A percentile compares a stretch with the other conserved stretches of the same genome.
Conservation (phyloP, 2,113 vertebrate species). For the Junco hyemalis region DNA sequence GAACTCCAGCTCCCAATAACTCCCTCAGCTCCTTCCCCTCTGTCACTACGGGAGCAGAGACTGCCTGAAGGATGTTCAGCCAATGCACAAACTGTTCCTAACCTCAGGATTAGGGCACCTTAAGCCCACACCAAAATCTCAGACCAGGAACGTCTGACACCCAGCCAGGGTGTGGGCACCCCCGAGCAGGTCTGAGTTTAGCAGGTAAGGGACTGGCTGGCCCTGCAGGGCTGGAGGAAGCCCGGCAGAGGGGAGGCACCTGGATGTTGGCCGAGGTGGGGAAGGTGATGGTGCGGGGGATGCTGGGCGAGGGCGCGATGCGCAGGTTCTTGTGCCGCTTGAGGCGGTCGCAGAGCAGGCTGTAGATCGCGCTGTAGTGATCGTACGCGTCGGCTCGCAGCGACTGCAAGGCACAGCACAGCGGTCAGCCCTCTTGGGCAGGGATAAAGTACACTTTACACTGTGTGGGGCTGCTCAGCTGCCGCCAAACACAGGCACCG, state of each 20-base stretch:
- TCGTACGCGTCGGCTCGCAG: conserved; percentile 93
- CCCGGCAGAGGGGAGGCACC: conserved; percentile 50
- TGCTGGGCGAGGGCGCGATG: conserved; percentile 76
- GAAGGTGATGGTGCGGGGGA: conserved; percentile 83
- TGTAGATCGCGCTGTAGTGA: conserved; percentile 99
- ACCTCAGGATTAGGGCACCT: background rate
- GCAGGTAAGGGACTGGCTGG: background rate
- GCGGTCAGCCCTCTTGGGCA: background rate
- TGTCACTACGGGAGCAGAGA: background rate
- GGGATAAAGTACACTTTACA: fast-evolving
- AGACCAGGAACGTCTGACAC: fast-evolving
- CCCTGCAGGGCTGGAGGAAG: background rate
- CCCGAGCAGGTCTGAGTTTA: fast-evolving
- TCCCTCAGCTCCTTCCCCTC: background rate
- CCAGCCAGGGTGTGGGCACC: background rate
- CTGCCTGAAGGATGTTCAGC: background rate
- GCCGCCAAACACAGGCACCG: fast-evolving
- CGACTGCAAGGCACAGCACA: conserved; percentile 74
- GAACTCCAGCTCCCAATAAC: background rate
- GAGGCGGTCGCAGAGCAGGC: conserved; percentile 94
- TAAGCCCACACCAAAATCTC: background rate
- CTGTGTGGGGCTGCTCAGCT: background rate
- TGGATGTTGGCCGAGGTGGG: conserved; percentile 82
- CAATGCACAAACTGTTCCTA: background rate
- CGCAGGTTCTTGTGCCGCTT: conserved; percentile 94